A percentile compares a stretch with the other conserved stretches of the same genome.
Conservation (phyloP, 64 coral and sea anemone genomes). For the Montipora foliosa region DNA sequence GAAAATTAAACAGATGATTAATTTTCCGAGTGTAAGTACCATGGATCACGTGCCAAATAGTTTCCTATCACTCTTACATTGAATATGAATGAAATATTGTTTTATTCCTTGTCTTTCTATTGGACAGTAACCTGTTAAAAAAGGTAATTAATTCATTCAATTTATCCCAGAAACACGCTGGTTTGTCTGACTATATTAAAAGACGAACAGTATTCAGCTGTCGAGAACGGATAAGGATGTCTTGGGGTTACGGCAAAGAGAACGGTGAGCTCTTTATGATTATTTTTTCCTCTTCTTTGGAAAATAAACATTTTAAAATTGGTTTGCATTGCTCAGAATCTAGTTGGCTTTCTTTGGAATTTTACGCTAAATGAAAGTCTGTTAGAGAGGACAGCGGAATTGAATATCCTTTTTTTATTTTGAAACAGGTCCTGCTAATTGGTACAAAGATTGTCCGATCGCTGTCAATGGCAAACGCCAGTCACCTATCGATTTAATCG, state of each 20-base stretch:
- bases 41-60: neutral
- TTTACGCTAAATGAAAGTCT: neutral
- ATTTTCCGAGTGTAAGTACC: neutral
- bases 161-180: neutral
- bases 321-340: neutral
- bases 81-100: neutral
- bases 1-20: neutral
- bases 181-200: neutral
- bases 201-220: neutral
- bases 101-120: neutral
- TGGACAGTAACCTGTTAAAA: neutral
- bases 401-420: neutral
- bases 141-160: neutral
- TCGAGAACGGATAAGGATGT: neutral
- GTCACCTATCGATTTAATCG: conserved; percentile 74
- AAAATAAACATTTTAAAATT: neutral
- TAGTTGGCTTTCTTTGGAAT: neutral
- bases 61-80: neutral
- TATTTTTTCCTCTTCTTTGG: neutral
- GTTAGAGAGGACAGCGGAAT: neutral
- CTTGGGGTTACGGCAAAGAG: conserved; percentile 31
- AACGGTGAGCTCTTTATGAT: neutral
- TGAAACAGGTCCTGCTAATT: conserved; percentile 57
- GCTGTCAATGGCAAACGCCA: conserved; percentile 43
- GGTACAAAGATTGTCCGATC: conserved; percentile 50